Evolutionary conservation across 2,888 invertebrate species (phyloP).

Genomic region (Myopa testacea): DNA sequence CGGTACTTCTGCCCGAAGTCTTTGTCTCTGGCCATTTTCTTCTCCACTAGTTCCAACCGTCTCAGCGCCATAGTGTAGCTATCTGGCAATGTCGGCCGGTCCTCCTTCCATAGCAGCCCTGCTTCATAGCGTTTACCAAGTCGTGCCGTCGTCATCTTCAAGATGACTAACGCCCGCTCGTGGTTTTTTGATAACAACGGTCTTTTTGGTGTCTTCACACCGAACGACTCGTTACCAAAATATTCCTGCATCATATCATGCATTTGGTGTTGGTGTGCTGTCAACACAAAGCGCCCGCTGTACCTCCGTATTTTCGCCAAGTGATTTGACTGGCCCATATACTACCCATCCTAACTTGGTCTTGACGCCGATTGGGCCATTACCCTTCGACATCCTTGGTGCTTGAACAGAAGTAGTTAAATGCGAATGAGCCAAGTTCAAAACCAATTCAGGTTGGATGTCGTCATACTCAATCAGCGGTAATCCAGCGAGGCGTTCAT

Average conservation of each 20-base stretch:
- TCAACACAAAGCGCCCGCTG: not conserved
- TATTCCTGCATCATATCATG: not conserved
- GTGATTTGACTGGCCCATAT: no score
- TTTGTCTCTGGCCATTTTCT: slow-evolving; percentile 41
- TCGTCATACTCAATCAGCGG: not conserved
- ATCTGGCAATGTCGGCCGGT: no score
- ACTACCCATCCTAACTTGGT: not conserved
- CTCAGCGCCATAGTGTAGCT: not conserved
- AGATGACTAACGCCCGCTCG: no score
- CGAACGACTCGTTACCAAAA: no score
- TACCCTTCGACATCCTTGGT: not conserved
- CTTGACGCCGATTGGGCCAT: not conserved
- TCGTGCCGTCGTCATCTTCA: no score
- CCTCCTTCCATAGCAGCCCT: no score
- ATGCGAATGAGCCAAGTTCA: slow-evolving; percentile 6
- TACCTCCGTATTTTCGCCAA: not conserved
- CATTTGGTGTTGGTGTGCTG: not conserved
- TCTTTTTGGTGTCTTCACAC: not conserved
- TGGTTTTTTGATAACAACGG: not conserved
- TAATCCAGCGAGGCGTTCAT: not conserved
- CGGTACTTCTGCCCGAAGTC: slow-evolving; percentile 48
- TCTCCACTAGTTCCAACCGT: slow-evolving; percentile 42
- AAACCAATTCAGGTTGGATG: slow-evolving; percentile 1
- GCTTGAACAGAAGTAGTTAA: not conserved
- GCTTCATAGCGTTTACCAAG: no score